Percentiles rank a stretch among this genome's conserved stretches.
Conservation (phyloP, 2,113 vertebrate genomes). For the Chrysochloris asiatica region DNA sequence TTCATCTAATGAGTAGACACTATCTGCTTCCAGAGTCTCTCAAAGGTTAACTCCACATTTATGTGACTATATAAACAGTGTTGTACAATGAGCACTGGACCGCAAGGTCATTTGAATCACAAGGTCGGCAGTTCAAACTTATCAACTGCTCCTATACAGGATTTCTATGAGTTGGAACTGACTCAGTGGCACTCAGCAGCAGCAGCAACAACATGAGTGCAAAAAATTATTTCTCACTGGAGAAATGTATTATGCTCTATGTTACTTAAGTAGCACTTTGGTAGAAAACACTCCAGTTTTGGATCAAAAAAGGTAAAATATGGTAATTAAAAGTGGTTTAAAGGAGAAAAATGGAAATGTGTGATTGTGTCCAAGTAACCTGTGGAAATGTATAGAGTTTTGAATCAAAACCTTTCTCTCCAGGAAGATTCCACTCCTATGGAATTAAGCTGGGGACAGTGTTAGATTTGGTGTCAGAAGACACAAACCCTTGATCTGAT, state of each 20-base stretch:
- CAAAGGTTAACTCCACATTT: background rate
- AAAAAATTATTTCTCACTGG: background rate
- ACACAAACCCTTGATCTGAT: background rate
- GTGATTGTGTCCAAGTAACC: background rate
- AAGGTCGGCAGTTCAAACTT: no score
- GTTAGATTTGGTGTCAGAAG: background rate
- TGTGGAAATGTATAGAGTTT: no score
- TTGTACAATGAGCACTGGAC: no score
- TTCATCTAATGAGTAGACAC: background rate
- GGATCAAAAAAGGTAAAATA: background rate
- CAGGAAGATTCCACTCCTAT: accelerated
- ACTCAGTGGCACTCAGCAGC: no score
- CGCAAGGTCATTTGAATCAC: no score
- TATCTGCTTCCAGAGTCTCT: background rate
- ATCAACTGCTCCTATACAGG: no score
- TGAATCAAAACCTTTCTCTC: background rate
- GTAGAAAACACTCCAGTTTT: constrained; percentile 10
- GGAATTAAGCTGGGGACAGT: background rate
- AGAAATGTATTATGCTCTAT: background rate
- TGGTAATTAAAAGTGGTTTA: background rate
- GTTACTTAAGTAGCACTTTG: background rate
- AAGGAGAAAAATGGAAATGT: background rate
- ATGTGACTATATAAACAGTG: no score
- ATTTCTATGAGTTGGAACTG: no score
- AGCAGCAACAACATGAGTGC: no score